Evolutionary conservation across 2,113 vertebrate species (phyloP).

Genomic region (Scomber scombrus): DNA sequence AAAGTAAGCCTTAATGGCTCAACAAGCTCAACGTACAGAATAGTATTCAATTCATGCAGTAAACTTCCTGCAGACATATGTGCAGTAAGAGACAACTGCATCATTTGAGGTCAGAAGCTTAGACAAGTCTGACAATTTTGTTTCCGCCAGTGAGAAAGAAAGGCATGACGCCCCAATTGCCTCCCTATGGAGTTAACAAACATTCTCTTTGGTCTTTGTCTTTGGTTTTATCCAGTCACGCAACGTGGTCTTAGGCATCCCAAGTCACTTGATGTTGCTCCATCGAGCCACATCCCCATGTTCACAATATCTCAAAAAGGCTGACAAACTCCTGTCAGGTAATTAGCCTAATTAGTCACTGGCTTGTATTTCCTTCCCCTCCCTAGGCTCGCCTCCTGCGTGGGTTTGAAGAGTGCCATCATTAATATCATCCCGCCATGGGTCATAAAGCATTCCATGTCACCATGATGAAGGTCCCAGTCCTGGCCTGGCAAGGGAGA

Average conservation of each 20-base stretch:
- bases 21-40: no score
- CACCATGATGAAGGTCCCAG: constrained; percentile 58
- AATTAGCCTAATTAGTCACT: constrained; percentile 78
- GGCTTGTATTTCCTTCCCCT: constrained; percentile 50
- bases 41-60: not conserved
- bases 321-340: constrained; percentile 68
- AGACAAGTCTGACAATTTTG: constrained; percentile 35
- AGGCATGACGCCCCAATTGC: constrained; percentile 9
- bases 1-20: not conserved
- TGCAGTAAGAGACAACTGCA: constrained; percentile 28
- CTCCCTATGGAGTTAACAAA: constrained; percentile 53
- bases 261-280: constrained; percentile 51
- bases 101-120: constrained; percentile 36
- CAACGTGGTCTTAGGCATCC: constrained; percentile 45
- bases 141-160: constrained; percentile 32
- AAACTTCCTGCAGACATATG: not conserved
- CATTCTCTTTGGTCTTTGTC: constrained; percentile 51
- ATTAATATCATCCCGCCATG: constrained; percentile 70
- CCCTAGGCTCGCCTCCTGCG: constrained; percentile 48
- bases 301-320: constrained; percentile 62
- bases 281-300: constrained; percentile 51
- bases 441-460: constrained; percentile 72
- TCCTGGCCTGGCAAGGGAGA: constrained; percentile 17
- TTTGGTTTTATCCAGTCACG: constrained; percentile 57
- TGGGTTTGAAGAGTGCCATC: constrained; percentile 52